Base-by-base conservation (phyloP, 1,140 invertebrate species). In the Drosophila kanapiae region DNA sequence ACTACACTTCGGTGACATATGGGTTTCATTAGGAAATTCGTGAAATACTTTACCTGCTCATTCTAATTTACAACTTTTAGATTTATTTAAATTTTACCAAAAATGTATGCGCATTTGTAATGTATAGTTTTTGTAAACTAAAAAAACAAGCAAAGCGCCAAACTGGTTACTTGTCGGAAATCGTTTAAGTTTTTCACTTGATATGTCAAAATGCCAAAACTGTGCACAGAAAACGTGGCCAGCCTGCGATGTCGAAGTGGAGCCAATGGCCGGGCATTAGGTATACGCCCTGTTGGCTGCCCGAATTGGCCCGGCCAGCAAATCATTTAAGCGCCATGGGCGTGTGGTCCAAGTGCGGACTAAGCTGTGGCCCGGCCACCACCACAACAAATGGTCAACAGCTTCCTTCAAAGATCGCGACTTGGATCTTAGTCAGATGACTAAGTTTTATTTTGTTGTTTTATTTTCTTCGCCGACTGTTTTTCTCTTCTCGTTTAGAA, bases 151-250 rank as follows among this genome's bases (percentile, higher is more conserved):
- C 37, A 14, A 37, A 67, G 40, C 56, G 31, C 64, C 57, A 87
- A 88, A 84, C 84, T 84, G 78, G 85, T 88, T 68, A 63, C 64
- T 84, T 88, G 84, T 90, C 84, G 84, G 84, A 88, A 88, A 88
- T 90, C 80, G 81, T 47, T 75, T 71, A 78, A 80, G 69, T 80
- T 88, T 87, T 90, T 80, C 72, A 84, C 80, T 88, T 88, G 85
- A 90, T 90, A 90, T 88, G 84, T 88, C 84, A 88, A 88, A 88
- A 90, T 88, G 85, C 78, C 84, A 80, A 79, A 90, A 78, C 38
- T 64, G 65, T 81, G 77, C 81, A 65, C 67, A 79, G 54, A 68
- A 68, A 80, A 61, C 70, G 75, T 57, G 60, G 69, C 68, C 31
- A n/a, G 68, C 45, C 40, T 13, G 42, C 54, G 38, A 58, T 48